Evolutionary conservation across 2,113 vertebrate species (phyloP), one percentile per base, ranked within the genome.

Genomic region (Atlantisia rogersi): DNA sequence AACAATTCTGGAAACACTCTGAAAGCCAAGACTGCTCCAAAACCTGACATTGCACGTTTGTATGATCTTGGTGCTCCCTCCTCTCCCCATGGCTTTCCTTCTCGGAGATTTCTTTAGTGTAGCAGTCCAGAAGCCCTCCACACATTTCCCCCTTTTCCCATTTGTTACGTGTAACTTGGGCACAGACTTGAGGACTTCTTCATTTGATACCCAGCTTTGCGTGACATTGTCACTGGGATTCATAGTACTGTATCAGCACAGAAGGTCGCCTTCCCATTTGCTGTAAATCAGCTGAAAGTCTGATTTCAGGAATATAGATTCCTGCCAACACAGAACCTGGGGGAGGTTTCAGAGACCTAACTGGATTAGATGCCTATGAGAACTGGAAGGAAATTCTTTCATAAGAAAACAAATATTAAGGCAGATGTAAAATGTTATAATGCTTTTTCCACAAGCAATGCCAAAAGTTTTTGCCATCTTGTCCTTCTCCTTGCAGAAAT

Each of bases 401-500:
- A 14, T 9, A 32, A 70, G 37, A n/a, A 93, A 73, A 17, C 32
- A 63, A 39, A 44, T 59, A 50, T 53, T 58, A 65, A 86, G 31
- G 42, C 59, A 62, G 17, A 48, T 82, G 22, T 73, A 69, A 93
- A 92, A 92, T 12, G 37, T 70, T 80, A 46, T 86, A 85, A 82
- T 73, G 32, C 18, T 13, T 95, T 93, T 94, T 87, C 58, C 58
- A 59, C 18, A 65, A 91, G 75, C 35, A 69, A n/a, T 32, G 11
- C 28, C 8, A 28, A 37, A 80, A 58, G 19, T 37, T 89, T 89
- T 73, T 55, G 5, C 60, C 14, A 5, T 74, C 50, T 73, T 88
- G 46, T 9, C 79, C 39, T 94, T 76, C 97, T 89, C 93, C 88
- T 97, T 98, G 58, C 95, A 98, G 99, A 99, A 91, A 97, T 99